Base-by-base conservation (phyloP, 1,140 invertebrate genomes). In the Psix sp. region DNA sequence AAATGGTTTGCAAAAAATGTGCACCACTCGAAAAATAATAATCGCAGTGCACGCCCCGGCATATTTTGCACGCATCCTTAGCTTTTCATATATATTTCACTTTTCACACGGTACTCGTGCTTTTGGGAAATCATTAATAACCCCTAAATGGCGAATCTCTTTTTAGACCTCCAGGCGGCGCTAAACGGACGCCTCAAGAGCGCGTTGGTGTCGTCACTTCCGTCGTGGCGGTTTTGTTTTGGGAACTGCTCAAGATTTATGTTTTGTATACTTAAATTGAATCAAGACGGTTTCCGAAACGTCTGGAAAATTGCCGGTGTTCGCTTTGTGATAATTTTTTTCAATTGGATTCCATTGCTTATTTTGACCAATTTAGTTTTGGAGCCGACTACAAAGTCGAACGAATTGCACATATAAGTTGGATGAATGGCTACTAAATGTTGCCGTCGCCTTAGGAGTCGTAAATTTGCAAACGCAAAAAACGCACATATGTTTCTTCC, bases 101-200 rank as follows among this genome's bases (percentile, higher is more conserved):
- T 81, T 81, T 83, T 80, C 78, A 81, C 76, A 76, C 80, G 51
- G 73, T 70, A 67, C 74, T 48, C 51, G 73, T 74, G 67, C 74
- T 77, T 83, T 83, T 81, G 78, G 77, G 78, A 81, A 83, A 82
- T 83, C 80, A 81, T 82, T 82, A 82, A 82, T 81, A 84, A 82
- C 77, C 75, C 48, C 76, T 45, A 74, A 77, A 74, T 65, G 52
- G 76, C 60, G 48, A 46, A 21, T 11, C 43, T 49, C 68, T 59
- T 76, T 76, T 71, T 74, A 59, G 63, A 66, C 74, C 74, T 71
- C 74, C 7, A 29, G 26, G 62, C 74, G 74, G 76, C 74, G 74
- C 70, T 77, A 73, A 77, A 46, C 65, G 70, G 51, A 73, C 60
- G 52, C 59, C 40, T 36, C 57, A 33, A 26, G 26, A 48, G 51